phyloP scores from a whole-genome alignment of 1,140 invertebrate species.

The Leptoteleia sp. region DNA sequence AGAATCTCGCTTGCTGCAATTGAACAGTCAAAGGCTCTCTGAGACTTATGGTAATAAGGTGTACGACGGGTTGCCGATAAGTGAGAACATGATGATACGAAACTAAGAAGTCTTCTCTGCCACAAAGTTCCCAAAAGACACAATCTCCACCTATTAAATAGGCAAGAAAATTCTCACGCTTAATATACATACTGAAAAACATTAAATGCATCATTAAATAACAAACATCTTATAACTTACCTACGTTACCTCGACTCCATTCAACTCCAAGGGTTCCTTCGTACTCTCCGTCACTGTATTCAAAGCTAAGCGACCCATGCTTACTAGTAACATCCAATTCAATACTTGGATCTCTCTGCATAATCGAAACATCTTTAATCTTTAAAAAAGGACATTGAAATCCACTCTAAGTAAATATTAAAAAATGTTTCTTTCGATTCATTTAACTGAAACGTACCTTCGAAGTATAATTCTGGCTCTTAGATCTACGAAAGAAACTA shows the following conservation, averaged over 20 bases:
- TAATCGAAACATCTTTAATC: conserved; percentile 21
- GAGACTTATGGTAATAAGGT: conserved; percentile 89
- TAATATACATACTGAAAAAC: too few species aligned
- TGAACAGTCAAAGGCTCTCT: conserved; percentile 87
- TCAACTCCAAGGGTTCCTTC: conserved; percentile 79
- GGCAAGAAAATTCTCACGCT: too few species aligned
- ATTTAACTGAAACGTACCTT: conserved; percentile 69
- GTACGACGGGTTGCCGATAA: conserved; percentile 84
- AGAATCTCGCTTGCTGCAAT: conserved; percentile 88
- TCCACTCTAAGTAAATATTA: not conserved
- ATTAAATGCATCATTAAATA: not conserved
- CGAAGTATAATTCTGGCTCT: conserved; percentile 76
- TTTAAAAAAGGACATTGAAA: conserved; percentile 26
- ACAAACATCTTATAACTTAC: too few species aligned
- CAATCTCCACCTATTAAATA: conserved; percentile 76
- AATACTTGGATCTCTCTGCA: conserved; percentile 80
- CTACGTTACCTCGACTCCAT: conserved; percentile 77
- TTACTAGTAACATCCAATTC: conserved; percentile 85
- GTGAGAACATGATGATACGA: conserved; percentile 90
- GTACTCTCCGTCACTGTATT: conserved; percentile 81
- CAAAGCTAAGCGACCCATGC: conserved; percentile 84
- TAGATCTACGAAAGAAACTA: conserved; percentile 84
- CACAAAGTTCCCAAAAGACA: conserved; percentile 90
- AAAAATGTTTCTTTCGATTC: not conserved
- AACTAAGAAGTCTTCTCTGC: conserved; percentile 89